A percentile compares a stretch with the other conserved stretches of the same genome.
Evolutionary conservation across 2,113 vertebrate genomes (phyloP).

Genomic region (Aegotheles bennettii): DNA sequence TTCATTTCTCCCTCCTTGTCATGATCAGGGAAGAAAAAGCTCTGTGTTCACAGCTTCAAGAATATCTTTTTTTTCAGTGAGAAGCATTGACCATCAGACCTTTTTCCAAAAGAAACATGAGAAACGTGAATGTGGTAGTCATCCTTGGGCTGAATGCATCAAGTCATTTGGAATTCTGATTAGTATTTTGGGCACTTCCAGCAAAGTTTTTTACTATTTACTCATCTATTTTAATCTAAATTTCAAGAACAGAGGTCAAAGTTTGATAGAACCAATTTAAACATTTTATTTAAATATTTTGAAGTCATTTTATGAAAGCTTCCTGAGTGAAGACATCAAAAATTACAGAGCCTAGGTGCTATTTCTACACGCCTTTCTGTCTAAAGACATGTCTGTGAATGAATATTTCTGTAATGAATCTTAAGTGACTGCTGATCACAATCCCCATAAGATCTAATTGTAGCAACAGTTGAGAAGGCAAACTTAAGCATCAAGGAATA

Average conservation of each 20-base stretch:
- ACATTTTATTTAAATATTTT: not conserved
- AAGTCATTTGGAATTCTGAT: not conserved
- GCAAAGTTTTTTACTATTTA: not conserved
- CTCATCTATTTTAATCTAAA: not conserved
- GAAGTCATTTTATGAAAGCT: not conserved
- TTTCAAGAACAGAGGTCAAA: not conserved
- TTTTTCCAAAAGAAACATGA: not conserved
- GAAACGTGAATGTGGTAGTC: not conserved
- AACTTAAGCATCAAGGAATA: not conserved
- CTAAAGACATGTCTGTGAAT: not conserved
- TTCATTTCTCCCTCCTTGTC: not conserved
- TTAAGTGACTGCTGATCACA: not conserved
- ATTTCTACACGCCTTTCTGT: not conserved
- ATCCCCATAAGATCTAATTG: not conserved
- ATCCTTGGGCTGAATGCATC: not conserved
- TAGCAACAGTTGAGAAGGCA: not conserved
- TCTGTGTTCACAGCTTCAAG: not conserved
- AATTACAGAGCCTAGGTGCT: not conserved
- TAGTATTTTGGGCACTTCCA: not conserved
- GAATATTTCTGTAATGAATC: not conserved
- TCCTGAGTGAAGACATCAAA: not conserved
- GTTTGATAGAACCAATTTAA: not conserved
- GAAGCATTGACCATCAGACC: not conserved
- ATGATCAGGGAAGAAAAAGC: not conserved
- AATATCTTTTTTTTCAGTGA: not conserved